Evolutionary conservation across 2,888 invertebrate species (phyloP), one percentile per base, ranked within the genome.

Genomic region (Chrysomela aeneicollis): DNA sequence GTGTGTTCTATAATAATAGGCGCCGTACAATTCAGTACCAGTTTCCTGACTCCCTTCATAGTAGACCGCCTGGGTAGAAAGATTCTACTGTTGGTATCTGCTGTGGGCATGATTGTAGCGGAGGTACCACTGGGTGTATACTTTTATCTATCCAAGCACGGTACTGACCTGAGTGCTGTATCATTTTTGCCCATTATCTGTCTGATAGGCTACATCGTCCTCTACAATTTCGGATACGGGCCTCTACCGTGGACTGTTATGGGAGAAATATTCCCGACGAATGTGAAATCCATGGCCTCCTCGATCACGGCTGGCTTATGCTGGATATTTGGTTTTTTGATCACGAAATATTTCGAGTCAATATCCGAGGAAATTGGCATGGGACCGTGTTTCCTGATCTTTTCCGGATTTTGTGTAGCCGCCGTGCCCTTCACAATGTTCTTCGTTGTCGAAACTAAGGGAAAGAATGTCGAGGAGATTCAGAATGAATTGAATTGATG

Each of bases 201-300:
- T 0, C 81, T 93, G 49, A 85, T 92, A 0, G 71, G 90, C 18
- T 93, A 89, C 83, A 90, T 92, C 65, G 82, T 89, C 59, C 87
- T 89, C 0, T 93, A 92, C 82, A 90, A 92, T 69, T 9, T 76
- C 83, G 88, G 89, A 0, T 87, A 90, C 58, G 93, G 95, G 1
- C 91, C 92, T 0, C 79, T 93, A 37, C 91, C 92, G 0, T 93
- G 93, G 93, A 90, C 92, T 0, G 88, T 94, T 32, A 87, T 93
- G 86, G 90, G 92, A 0, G 94, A 94, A 81, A 86, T 94, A 81
- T 90, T 95, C 80, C 89, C 95, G 19, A 83, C 89, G 0, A 90
- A 92, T 71, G 72, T 73, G 0, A 74, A 73, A 61, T 90, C 93
- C 0, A 92, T 92, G 80, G 88, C 91, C 0, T 64, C 73, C 9